Percentiles rank a stretch among this genome's conserved stretches.
phyloP scores from a whole-genome alignment of 2,888 invertebrate species.

The Hirtodrosophila alboralis region DNA sequence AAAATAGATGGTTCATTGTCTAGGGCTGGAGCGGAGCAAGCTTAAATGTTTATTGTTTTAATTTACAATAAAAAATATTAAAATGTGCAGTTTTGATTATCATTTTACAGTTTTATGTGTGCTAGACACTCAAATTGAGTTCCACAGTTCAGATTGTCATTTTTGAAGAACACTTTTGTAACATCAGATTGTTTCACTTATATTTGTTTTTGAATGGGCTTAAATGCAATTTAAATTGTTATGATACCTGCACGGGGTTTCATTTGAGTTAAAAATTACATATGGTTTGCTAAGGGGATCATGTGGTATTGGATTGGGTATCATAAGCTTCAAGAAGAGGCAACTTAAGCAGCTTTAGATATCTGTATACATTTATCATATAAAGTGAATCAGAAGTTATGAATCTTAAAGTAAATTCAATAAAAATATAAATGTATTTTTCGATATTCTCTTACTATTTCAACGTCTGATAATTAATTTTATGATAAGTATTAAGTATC shows the following conservation, averaged over 20 bases:
- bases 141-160: slow-evolving; percentile 31
- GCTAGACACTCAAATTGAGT: slow-evolving; percentile 51
- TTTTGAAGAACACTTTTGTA: slow-evolving; percentile 11
- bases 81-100: slow-evolving; percentile 72
- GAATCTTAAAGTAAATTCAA: too few relatives aligned
- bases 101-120: slow-evolving; percentile 62
- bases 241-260: not conserved
- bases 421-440: too few relatives aligned
- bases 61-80: slow-evolving; percentile 76
- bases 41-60: slow-evolving; percentile 74
- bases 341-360: too few relatives aligned
- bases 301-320: too few relatives aligned
- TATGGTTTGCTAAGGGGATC: not conserved
- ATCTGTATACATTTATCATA: too few relatives aligned
- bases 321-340: too few relatives aligned
- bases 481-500: too few relatives aligned
- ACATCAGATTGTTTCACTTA: slow-evolving; percentile 25
- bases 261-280: slow-evolving; percentile 7
- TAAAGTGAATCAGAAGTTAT: too few relatives aligned
- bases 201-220: slow-evolving; percentile 10
- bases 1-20: slow-evolving; percentile 70
- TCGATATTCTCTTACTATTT: too few relatives aligned
- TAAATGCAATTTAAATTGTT: slow-evolving; percentile 18
- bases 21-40: slow-evolving; percentile 17
- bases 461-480: too few relatives aligned